A percentile compares a stretch with the other conserved stretches of the same genome.
phyloP scores from a whole-genome alignment of 2,113 vertebrate genomes.

The Dasyornis broadbenti region DNA sequence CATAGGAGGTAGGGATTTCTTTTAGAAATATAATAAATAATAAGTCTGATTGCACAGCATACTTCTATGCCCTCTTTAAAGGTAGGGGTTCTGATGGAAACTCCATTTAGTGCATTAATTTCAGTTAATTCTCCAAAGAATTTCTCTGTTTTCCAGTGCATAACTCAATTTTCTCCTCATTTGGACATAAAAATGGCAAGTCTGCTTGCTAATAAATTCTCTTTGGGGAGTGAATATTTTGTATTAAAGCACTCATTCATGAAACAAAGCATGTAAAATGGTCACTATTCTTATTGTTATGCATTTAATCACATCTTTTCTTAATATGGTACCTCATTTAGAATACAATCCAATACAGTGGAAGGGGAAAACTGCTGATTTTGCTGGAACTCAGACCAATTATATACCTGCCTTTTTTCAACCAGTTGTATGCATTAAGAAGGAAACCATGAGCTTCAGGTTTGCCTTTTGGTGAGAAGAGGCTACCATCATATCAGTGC shows the following conservation, averaged over 20 bases:
- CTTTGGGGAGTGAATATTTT: background rate
- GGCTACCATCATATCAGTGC: background rate
- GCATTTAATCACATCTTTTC: background rate
- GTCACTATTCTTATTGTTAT: background rate
- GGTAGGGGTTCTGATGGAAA: background rate
- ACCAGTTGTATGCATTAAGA: background rate
- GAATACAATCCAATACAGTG: background rate
- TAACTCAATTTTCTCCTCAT: background rate
- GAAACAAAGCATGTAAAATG: background rate
- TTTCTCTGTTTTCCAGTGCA: background rate
- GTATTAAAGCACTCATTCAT: background rate
- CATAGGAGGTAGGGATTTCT: background rate
- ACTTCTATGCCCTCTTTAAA: background rate
- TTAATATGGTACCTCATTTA: background rate
- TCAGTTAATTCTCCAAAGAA: background rate
- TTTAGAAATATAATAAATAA: background rate
- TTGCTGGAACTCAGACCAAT: background rate
- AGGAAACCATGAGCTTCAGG: background rate
- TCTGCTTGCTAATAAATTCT: background rate
- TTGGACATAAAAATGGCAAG: background rate
- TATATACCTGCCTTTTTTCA: background rate
- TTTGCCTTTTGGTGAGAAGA: background rate
- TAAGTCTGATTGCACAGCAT: background rate
- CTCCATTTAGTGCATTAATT: background rate
- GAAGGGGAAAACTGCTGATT: background rate